phyloP scores from a whole-genome alignment of 2,113 vertebrate genomes.

The Dinomys branickii region DNA sequence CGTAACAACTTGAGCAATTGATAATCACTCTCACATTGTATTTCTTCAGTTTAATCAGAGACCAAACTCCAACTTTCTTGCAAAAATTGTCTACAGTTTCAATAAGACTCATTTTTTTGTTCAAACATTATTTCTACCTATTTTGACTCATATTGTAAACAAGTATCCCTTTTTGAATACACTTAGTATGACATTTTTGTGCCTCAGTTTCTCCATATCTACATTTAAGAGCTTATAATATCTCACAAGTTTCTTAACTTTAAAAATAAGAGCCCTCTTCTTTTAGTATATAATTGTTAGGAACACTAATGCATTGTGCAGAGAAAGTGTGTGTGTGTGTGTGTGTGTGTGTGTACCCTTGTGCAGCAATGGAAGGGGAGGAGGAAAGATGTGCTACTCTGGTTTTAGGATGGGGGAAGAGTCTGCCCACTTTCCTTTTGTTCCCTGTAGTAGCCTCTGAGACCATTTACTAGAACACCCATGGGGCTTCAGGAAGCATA shows the following conservation, averaged over 20 bases:
- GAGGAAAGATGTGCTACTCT: not conserved
- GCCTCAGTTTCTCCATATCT: not conserved
- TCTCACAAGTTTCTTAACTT: not conserved
- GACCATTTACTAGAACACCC: not conserved
- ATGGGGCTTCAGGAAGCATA: not conserved
- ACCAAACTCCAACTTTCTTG: not conserved
- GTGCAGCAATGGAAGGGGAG: not conserved
- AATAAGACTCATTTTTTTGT: not conserved
- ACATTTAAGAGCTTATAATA: not conserved
- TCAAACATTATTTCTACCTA: not conserved
- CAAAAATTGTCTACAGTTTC: not conserved
- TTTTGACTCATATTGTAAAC: not conserved
- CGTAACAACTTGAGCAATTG: not conserved
- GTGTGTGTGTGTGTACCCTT: not conserved
- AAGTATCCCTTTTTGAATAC: not conserved
- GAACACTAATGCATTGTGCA: not conserved
- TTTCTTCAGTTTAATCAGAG: conserved; percentile 14
- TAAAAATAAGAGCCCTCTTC: not conserved
- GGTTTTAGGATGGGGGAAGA: not conserved
- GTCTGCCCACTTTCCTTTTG: not conserved
- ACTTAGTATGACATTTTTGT: not conserved
- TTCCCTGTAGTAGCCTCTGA: not conserved
- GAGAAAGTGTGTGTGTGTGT: not conserved
- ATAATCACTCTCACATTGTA: not conserved
- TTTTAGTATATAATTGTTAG: not conserved